Percentiles rank a stretch among this genome's conserved stretches.
These are phyloP conservation scores for Aurelia aurita complex sp. Pacific DNA, from an alignment of 30 jellyfish, hydroid and myxozoan species.

Conservation along the genomic window DNA sequence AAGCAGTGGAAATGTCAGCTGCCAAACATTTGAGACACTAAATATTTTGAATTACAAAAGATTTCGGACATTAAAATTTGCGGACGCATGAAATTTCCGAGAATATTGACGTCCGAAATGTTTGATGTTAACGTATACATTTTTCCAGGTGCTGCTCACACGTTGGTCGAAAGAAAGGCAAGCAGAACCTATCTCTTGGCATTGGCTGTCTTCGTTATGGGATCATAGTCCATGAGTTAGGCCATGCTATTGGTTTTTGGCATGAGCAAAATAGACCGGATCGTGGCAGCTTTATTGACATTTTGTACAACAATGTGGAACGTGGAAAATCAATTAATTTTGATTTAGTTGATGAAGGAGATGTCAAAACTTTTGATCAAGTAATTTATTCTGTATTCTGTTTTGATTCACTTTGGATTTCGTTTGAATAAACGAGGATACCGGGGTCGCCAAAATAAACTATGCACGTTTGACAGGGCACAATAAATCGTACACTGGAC, in stretches of 20 bases:
- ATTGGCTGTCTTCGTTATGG: conserved; percentile 96
- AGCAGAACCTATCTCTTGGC: conserved; percentile 85
- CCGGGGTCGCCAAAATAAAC: no score
- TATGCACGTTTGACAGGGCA: no score
- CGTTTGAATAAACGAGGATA: no score
- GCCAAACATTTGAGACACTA: no score
- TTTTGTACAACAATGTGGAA: conserved; percentile 83
- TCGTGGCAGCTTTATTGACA: conserved; percentile 90
- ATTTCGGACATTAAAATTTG: no score
- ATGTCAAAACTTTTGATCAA: conserved; percentile 93
- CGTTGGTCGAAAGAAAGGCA: conserved; percentile 87
- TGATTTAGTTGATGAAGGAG: conserved; percentile 59
- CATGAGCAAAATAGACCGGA: conserved; percentile 97
- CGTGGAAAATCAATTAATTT: conserved; percentile 60
- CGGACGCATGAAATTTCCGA: no score
- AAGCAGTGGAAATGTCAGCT: no score
- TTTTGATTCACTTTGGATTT: no score
- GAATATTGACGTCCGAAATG: no score
- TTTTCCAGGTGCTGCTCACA: conserved; percentile 86
- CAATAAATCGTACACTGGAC: no score
- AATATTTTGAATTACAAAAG: no score
- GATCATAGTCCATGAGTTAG: conserved; percentile 90
- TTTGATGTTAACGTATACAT: not conserved
- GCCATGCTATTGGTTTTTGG: conserved; percentile 96
- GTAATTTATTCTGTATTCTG: conserved; percentile 20